Evolutionary conservation across 2,797 vertebrate species (phyloP), one percentile per base, ranked within the genome.

Genomic region (Yasuhikotakia modesta): DNA sequence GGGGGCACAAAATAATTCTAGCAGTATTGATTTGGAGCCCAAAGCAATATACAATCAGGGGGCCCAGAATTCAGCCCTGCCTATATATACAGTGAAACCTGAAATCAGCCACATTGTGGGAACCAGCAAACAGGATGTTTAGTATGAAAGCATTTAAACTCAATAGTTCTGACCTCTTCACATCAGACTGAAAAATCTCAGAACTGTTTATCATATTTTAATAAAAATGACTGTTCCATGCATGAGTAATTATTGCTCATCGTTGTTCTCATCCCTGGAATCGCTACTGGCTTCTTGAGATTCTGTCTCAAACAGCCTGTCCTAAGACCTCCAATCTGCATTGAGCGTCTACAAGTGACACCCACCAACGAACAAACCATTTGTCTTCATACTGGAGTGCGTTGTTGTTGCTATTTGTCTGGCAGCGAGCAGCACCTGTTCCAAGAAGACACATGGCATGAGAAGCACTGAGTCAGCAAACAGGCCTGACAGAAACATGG

Each of bases 381-480:
- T 88, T 66, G 75, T 87, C 87, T 85, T 79, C 45, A 79, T 85
- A 86, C 84, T 80, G 79, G 82, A 70, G 48, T 55, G 7, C 22
- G 77, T 83, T 75, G 72, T 70, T 69, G 72, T 70, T 74, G 79
- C 74, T 69, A 79, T 74, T 73, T 57, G 67, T 72, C 76, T 61
- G 61, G 76, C 64, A 68, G 76, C 58, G 78, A 81, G 79, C 60
- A 72, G 80, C 85, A 86, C 84, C 76, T 82, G 79, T 76, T 86
- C 66, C 24, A 73, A 69, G 53, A 80, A 81, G 82, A 78, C 72
- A 73, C 82, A 48, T 73, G 57, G 79, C 66, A 69, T 22, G 70
- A 76, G 83, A 82, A 69, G 63, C 55, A 52, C 84, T 87, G 85
- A 86, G 82, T 87, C 86, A 87, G 87, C 86, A 82, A 70, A 77